Base-by-base conservation (phyloP, 2,888 invertebrate species). In the Pollenia amentaria region DNA sequence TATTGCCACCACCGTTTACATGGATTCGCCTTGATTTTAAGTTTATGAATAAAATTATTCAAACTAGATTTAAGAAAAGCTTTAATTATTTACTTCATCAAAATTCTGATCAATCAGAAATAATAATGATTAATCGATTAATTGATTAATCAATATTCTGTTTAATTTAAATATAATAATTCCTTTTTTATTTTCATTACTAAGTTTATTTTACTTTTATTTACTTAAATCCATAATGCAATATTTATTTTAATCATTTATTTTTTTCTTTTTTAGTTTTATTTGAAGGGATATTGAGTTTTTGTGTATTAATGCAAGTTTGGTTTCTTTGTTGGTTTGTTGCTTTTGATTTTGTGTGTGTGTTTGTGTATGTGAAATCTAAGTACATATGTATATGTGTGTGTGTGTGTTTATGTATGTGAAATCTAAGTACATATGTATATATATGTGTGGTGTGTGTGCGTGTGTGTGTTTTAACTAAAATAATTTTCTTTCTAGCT, bases 241-340 rank as follows among this genome's bases (percentile, higher is more conserved):
- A 67, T 65, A 55, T 29, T 3, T 29, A 29, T 29, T 6, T 29
- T 6, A 6, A 6, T 29, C 6, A 29, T 29, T 29, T 6, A 29
- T 1, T 29, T 29, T 29, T 2, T 75, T 40, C 29, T 70, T 44
- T 12, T 14, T 51, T 81, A 62, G 64, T 85, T 86, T 79, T 70
- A 64, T 80, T 84, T 87, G 80, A 84, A 84, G 80, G 80, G 87
- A 84, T 75, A 67, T 81, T 81, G 67, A 73, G 73, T 55, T 69
- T 73, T 69, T 69, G 60, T 80, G 69, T 83, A 81, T 87, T 84
- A 69, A 77, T 78, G 69, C 73, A 73, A 70, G 44, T 62, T 57
- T n/a, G 18, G 29, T 72, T 46, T 38, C 44, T 53, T 67, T 38
- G 40, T n/a, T 40, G 40, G 14, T n/a, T 70, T 69, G 48, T 65